These are phyloP conservation scores for Malaclemys terrapin DNA, from an alignment of 2,113 vertebrate genomes.

Conservation along the genomic window DNA sequence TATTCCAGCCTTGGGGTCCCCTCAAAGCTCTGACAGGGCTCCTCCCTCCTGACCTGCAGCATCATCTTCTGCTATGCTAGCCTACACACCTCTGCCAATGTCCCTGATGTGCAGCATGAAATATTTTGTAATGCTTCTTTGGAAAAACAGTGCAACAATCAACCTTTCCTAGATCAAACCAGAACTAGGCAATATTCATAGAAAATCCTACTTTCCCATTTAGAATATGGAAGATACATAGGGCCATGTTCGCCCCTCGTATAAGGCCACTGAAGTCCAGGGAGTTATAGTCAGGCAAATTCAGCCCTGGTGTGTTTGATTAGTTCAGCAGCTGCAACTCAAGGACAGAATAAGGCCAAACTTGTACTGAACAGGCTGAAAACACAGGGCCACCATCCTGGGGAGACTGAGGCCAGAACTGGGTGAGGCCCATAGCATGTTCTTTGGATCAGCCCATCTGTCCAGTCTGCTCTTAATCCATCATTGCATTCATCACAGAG, in stretches of 20 bases:
- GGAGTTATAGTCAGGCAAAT: slow-evolving; percentile 28
- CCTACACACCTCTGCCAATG: background rate
- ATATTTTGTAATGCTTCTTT: slow-evolving; percentile 2
- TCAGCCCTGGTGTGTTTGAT: slow-evolving; percentile 39
- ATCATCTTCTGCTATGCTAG: background rate
- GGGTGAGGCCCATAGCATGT: background rate
- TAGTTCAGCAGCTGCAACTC: slow-evolving; percentile 45
- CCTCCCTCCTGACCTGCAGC: background rate
- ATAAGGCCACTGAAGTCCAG: slow-evolving; percentile 52
- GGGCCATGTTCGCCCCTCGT: slow-evolving; percentile 33
- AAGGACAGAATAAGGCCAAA: slow-evolving; percentile 9
- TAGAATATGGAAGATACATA: slow-evolving; percentile 16
- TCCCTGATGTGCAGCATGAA: background rate
- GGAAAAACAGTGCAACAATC: background rate
- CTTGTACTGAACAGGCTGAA: slow-evolving; percentile 23
- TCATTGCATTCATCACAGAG: background rate
- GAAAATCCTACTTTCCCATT: slow-evolving; percentile 52
- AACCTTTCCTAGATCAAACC: slow-evolving; percentile 15
- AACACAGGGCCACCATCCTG: background rate
- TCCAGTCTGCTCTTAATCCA: background rate
- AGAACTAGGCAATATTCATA: slow-evolving; percentile 18
- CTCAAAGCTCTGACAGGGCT: background rate
- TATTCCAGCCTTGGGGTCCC: background rate
- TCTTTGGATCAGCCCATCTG: background rate
- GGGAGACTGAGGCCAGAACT: background rate